A percentile compares a stretch with the other conserved stretches of the same genome.
phyloP scores from a whole-genome alignment of 35 echinoderm and acorn worm genomes.

The Apostichopus parvimensis region DNA sequence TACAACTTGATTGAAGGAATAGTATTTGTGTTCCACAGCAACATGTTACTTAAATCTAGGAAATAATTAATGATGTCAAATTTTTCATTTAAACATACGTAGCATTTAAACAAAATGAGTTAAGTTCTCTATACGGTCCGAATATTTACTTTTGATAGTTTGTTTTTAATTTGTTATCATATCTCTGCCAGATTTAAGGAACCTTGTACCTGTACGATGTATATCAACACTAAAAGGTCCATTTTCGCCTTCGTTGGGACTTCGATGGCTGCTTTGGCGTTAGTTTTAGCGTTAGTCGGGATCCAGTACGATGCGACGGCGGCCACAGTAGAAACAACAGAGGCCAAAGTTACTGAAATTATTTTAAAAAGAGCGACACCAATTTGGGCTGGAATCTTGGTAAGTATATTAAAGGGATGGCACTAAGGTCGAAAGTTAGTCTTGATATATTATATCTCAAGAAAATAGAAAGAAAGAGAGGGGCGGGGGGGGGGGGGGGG shows the following conservation, averaged over 20 bases:
- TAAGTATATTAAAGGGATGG: neutral
- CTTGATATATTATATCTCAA: neutral
- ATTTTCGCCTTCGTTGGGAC: slow-evolving; percentile 55
- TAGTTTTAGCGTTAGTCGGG: slow-evolving; percentile 38
- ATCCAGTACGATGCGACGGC: slow-evolving; percentile 39
- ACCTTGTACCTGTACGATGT: slow-evolving; percentile 16
- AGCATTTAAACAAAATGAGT: no score
- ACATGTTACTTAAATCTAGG: no score
- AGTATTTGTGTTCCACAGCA: no score
- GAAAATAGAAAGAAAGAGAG: no score
- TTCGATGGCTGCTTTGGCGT: slow-evolving; percentile 36
- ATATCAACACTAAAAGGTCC: slow-evolving; percentile 36
- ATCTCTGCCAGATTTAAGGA: slow-evolving; percentile 9
- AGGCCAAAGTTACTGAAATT: neutral
- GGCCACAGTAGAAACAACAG: neutral
- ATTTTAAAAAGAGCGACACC: slow-evolving; percentile 45
- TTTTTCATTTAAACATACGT: no score
- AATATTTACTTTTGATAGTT: neutral
- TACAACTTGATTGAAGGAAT: no score
- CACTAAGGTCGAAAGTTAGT: neutral
- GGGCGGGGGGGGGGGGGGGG: no score
- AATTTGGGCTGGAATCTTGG: slow-evolving; percentile 50
- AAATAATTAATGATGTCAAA: no score
- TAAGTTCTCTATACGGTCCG: neutral
- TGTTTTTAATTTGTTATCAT: neutral